Evolutionary conservation across 2,113 vertebrate genomes (phyloP), one percentile per base, ranked within the genome.

Genomic region (Buteo buteo): DNA sequence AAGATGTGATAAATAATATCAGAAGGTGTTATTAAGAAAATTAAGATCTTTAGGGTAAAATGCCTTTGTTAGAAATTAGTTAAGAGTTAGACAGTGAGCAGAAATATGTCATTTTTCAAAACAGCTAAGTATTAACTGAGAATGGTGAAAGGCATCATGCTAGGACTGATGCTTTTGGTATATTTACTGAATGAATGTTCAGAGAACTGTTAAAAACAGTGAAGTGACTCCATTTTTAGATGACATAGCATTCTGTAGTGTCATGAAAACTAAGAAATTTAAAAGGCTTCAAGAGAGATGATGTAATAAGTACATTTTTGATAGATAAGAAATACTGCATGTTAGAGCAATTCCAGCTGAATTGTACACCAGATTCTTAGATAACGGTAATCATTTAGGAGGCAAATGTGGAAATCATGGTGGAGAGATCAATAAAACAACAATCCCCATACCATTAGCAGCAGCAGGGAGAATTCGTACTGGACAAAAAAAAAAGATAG

Each of bases 301-400:
- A 52, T 79, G 24, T 54, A 64, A 44, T n/a, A 78, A 71, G 50
- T 34, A 50, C 36, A 29, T 44, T 72, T 91, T 58, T 65, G 42
- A 49, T 32, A 57, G 47, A 44, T 57, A 84, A 84, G 57, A 91
- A 85, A 58, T 71, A 57, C 31, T 36, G 58, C 62, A 59, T 36
- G 18, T 77, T 91, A 76, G 42, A 93, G 67, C 77, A 89, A 72
- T 96, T 95, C 62, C 52, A 54, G 62, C 17, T 94, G 72, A 96
- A 84, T 29, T 87, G 49, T 81, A 90, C 64, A 59, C 17, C 38
- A 72, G 58, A 84, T 95, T 77, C 58, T 92, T 81, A 59, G 64
- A 77, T 73, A 84, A 59, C 5, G 9, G 45, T 42, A 70, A 67
- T 36, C 40, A 71, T 89, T 76, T 67, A 67, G 54, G 69, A 84